phyloP scores from a whole-genome alignment of 2,888 invertebrate genomes.

The Drosophila heteroneura region DNA sequence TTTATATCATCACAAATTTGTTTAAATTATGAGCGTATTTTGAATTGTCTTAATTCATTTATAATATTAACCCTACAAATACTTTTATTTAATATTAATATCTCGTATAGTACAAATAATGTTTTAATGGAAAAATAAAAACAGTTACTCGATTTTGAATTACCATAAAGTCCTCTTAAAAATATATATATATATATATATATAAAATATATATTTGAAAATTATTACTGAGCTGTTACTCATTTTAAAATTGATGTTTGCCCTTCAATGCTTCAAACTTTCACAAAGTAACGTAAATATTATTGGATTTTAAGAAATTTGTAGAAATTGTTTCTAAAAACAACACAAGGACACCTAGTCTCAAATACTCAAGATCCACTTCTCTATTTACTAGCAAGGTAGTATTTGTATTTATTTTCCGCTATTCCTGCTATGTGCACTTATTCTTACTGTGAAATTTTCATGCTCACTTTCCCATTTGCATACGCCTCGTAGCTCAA shows the following conservation, averaged over 20 bases:
- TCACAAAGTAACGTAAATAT: background rate
- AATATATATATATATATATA: background rate
- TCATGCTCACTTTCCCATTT: slow-evolving; percentile 41
- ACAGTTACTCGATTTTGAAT: background rate
- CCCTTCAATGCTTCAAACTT: background rate
- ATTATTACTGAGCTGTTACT: background rate
- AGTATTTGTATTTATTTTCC: background rate
- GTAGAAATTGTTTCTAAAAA: background rate
- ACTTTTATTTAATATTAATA: background rate
- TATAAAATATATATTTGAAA: background rate
- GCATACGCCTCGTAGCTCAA: slow-evolving; percentile 38
- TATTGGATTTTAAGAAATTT: background rate
- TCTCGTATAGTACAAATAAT: background rate
- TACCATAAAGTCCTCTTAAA: background rate
- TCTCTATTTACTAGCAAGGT: slow-evolving; percentile 2
- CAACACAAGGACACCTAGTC: slow-evolving; percentile 17
- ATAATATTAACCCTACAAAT: too few relatives aligned
- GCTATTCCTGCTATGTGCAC: background rate
- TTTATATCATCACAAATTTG: slow-evolving; percentile 7
- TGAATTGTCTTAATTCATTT: background rate
- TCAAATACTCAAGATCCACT: slow-evolving; percentile 15
- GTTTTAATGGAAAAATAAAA: background rate
- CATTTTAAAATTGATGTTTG: background rate
- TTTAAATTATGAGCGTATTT: background rate
- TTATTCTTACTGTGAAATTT: slow-evolving; percentile 17